A percentile compares a stretch with the other conserved stretches of the same genome.
phyloP scores from a whole-genome alignment of 2,888 invertebrate species.

The Sarcophaga carnaria region DNA sequence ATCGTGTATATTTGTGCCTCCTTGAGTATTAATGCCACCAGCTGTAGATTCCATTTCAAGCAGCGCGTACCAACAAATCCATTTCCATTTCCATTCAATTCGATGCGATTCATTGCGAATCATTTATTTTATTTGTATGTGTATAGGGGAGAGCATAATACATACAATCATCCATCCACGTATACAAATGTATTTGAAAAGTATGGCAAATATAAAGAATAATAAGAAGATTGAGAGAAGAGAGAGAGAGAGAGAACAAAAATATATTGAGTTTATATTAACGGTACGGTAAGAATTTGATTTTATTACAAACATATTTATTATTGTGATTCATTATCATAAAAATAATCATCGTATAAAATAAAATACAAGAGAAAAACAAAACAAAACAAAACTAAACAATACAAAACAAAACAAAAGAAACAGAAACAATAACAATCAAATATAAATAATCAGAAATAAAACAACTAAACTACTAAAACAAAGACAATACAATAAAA shows the following conservation, averaged over 20 bases:
- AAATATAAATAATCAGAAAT: slow-evolving; percentile 30
- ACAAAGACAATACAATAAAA: too few species aligned
- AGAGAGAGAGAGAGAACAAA: slow-evolving; percentile 37
- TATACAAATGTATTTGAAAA: background rate
- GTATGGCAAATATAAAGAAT: background rate
- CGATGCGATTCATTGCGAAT: background rate
- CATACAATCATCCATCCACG: too few species aligned
- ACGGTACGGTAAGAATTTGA: slow-evolving; percentile 34
- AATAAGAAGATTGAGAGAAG: background rate
- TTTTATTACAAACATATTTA: slow-evolving; percentile 6
- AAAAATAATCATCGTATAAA: slow-evolving; percentile 25
- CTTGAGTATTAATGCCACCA: slow-evolving; percentile 75
- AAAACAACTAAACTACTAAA: background rate
- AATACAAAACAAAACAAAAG: background rate
- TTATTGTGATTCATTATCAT: slow-evolving; percentile 45
- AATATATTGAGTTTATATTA: background rate
- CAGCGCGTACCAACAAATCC: background rate
- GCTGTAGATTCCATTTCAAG: slow-evolving; percentile 67
- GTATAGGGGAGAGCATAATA: too few species aligned
- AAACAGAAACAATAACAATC: slow-evolving; percentile 24
- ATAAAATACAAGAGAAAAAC: slow-evolving; percentile 20
- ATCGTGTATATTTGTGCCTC: slow-evolving; percentile 77
- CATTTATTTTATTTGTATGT: background rate
- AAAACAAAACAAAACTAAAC: background rate
- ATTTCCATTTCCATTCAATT: background rate